A percentile compares a stretch with the other conserved stretches of the same genome.
These are phyloP conservation scores for Emydocephalus ijimae DNA, from an alignment of 2,113 vertebrate genomes.

Conservation along the genomic window DNA sequence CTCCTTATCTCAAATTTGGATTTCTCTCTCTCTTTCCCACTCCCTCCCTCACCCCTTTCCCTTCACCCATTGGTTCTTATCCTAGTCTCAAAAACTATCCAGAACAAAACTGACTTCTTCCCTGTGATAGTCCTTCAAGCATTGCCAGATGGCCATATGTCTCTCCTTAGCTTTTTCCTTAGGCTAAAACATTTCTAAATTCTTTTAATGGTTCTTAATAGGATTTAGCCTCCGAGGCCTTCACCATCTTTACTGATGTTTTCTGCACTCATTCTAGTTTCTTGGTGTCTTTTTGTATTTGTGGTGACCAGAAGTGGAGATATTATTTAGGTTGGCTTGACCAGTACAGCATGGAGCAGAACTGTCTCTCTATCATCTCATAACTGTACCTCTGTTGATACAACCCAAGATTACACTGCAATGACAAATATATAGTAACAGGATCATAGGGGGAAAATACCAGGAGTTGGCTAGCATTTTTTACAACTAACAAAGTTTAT, in stretches of 20 bases:
- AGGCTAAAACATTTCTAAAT: background rate
- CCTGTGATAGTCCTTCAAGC: background rate
- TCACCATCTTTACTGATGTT: background rate
- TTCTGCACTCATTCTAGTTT: background rate
- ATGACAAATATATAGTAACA: background rate
- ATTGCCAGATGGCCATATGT: background rate
- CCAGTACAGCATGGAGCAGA: background rate
- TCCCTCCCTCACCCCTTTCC: too few species aligned
- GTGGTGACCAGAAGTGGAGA: background rate
- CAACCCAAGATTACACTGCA: background rate
- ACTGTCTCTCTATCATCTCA: background rate
- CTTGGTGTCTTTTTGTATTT: background rate
- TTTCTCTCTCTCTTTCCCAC: background rate
- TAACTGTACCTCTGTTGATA: background rate
- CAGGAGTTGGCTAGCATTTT: background rate
- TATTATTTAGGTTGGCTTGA: background rate
- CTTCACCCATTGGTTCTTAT: background rate
- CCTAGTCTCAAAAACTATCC: background rate
- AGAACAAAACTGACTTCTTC: background rate
- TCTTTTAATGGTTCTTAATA: background rate
- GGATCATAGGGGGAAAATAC: background rate
- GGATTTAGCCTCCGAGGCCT: background rate
- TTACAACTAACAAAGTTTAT: background rate
- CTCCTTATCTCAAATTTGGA: background rate
- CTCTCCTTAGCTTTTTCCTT: background rate